Evolutionary conservation across 2,797 vertebrate species (phyloP), one percentile per base, ranked within the genome.

Genomic region (Sciurus vulgaris): DNA sequence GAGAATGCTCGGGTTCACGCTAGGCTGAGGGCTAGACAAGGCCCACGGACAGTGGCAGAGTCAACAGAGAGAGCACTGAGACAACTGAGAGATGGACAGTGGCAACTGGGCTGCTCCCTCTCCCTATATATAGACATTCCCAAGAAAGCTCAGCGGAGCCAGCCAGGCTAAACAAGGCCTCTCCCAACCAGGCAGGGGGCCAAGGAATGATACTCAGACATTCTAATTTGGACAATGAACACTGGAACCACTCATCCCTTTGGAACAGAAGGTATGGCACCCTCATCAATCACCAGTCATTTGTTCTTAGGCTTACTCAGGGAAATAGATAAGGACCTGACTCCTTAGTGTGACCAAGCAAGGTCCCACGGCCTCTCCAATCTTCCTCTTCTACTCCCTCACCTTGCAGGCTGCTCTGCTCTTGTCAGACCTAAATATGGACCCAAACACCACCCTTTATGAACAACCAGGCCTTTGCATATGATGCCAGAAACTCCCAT

Each of bases 71-170:
- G 92, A 91, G 30, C 67, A 56, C 3, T 0, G n/a, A 67, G 87
- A 78, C 20, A 49, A 44, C 84, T 2, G 12, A 93, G 73, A 15
- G 96, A 98, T 15, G 15, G 97, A 97, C 92, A 95, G 98, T 69
- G 82, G 77, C 98, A 98, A 78, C 96, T 98, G 98, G 92, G 51
- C 84, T 14, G 28, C 72, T 70, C 89, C 81, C 94, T 67, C 84
- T 72, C 84, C 56, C 95, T 98, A 98, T 97, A 97, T 97, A 98
- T 98, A 98, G 98, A 97, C 96, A 97, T 97, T 97, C 97, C 97
- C 94, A 96, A 98, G 97, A 95, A 97, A 95, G 95, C 82, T 93
- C 41, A 4, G n/a, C 1, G 5, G 93, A 93, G 63, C 83, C 63
- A 49, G 69, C 54, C 88, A 59, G 67, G 89, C 97, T 97, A 98